These are phyloP conservation scores for Percina caprodes DNA, from an alignment of 2,113 vertebrate species.

Conservation along the genomic window DNA sequence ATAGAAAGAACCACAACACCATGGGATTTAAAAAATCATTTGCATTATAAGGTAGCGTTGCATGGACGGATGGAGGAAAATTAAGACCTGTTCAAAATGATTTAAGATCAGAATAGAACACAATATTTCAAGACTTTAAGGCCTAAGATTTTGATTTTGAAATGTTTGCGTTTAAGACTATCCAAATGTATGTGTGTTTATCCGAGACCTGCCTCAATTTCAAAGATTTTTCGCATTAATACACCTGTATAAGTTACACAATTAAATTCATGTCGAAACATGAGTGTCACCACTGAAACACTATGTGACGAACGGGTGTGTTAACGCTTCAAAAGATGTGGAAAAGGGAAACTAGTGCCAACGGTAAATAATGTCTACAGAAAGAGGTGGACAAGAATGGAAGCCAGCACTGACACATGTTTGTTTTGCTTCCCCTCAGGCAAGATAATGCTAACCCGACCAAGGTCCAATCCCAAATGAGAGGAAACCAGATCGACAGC, in stretches of 20 bases:
- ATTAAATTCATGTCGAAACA: not conserved
- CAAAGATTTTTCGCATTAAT: not conserved
- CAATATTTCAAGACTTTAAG: too few relatives aligned
- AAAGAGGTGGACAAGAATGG: not conserved
- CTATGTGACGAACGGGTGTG: not conserved
- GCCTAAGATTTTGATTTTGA: too few relatives aligned
- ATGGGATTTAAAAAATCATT: too few relatives aligned
- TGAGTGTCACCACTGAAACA: not conserved
- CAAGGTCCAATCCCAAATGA: slow-evolving; percentile 1
- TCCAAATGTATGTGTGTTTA: not conserved
- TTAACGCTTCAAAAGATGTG: not conserved
- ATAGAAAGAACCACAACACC: too few relatives aligned
- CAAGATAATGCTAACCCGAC: slow-evolving; percentile 10
- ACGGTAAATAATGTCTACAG: not conserved
- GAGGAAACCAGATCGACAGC: not conserved
- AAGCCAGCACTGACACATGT: not conserved
- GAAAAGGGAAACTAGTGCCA: not conserved
- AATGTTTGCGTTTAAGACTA: too few relatives aligned
- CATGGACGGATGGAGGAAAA: too few relatives aligned
- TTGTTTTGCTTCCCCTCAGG: slow-evolving; percentile 16
- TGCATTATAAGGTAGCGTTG: too few relatives aligned
- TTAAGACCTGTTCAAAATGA: too few relatives aligned
- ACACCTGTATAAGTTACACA: not conserved
- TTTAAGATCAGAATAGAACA: too few relatives aligned
- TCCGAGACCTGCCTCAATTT: not conserved